Conservation (phyloP, 2,113 vertebrate genomes). For the Malurus elegans region DNA sequence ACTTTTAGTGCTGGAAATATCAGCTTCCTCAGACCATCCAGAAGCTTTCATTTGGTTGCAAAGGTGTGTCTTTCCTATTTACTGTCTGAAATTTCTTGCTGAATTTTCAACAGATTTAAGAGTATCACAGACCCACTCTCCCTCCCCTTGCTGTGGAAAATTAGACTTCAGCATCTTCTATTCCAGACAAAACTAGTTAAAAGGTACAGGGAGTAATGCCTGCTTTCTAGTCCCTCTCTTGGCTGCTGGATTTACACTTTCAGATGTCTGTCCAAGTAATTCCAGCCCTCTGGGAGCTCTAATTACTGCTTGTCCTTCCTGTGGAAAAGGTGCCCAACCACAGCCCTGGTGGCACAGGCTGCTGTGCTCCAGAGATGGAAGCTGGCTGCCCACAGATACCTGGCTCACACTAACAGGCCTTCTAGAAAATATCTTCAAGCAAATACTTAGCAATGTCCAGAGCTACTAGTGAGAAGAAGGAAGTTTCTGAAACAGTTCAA, state of each 20-base stretch:
- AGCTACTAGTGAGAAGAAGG: background rate
- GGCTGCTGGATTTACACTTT: background rate
- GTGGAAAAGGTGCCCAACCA: accelerated
- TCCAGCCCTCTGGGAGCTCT: too few relatives aligned
- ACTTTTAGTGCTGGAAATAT: background rate
- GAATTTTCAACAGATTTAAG: background rate
- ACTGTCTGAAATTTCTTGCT: background rate
- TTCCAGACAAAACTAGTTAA: background rate
- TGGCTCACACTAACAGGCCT: background rate
- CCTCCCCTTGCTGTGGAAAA: background rate
- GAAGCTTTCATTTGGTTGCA: background rate
- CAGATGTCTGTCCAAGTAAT: background rate
- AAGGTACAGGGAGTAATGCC: background rate
- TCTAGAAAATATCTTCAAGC: background rate
- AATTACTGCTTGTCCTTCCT: background rate
- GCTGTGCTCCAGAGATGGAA: background rate
- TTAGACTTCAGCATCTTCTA: background rate
- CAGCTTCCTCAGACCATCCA: background rate
- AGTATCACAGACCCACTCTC: background rate
- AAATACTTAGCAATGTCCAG: background rate
- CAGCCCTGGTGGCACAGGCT: background rate
- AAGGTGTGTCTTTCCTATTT: background rate
- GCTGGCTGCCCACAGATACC: background rate
- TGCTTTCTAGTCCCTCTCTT: background rate
- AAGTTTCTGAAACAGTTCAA: background rate